Evolutionary conservation across 2,888 invertebrate species (phyloP), one percentile per base, ranked within the genome.

Genomic region (Tenthredo mesomela): DNA sequence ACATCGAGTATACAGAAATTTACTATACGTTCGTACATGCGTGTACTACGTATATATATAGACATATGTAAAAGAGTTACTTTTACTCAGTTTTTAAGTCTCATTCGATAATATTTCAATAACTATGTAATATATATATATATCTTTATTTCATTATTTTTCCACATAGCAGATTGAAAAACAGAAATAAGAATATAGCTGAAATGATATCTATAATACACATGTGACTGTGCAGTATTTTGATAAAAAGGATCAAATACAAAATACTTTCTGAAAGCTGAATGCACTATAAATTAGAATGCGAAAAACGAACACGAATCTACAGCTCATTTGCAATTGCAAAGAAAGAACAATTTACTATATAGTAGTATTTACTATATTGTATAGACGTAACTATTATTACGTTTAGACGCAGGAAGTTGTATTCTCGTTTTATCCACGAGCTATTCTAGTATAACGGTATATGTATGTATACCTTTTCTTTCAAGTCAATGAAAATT

Each of bases 261-360:
- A 33, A 5, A 67, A 67, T 6, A 33, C 67, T 67, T 29, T 67
- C 29, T 67, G 33, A 67, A 67, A 67, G 67, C 67, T 67, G 67
- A 33, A 67, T 33, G 67, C 33, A 18, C 18, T 15, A n/a, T 6
- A 18, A 33, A n/a, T n/a, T 33, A 33, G 33, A 67, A 67, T 73
- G 25, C 18, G 43, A n/a, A 43, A 73, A 43, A 40, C 21, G 71
- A 25, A 71, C 21, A 6, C 18, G 50, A 50, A 50, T 40, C 37
- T 71, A 43, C 4, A 4, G 71, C n/a, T n/a, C 21, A 73, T 10
- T 40, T 73, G 43, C 40, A 40, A 73, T 43, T 43, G 21, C n/a
- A 73, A 73, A 73, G 71, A 43, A 73, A 73, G 3, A 40, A 25
- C 25, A 73, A 73, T 73, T 73, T 12, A 73, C 71, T 73, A 21